A percentile compares a stretch with the other conserved stretches of the same genome.
Evolutionary conservation across 37 sponge, comb jelly and placozoan species (phyloP).

Genomic region (Hormiphora californensis): DNA sequence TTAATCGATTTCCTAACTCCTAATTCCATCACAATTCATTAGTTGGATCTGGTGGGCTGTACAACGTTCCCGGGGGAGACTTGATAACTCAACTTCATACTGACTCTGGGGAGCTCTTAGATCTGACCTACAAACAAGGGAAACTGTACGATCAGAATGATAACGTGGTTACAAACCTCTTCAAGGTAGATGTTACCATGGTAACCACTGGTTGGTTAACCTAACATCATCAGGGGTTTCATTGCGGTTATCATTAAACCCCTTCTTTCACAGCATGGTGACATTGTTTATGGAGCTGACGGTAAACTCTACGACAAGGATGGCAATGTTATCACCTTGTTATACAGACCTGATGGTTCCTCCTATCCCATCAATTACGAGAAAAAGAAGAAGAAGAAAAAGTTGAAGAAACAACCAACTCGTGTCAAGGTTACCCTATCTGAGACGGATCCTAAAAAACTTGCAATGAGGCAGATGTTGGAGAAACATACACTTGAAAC

Average conservation of each 20-base stretch:
- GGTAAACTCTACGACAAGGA: neutral
- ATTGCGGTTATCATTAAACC: too few species aligned
- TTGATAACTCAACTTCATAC: neutral
- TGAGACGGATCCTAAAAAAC: neutral
- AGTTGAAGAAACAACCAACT: neutral
- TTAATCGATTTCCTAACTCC: too few species aligned
- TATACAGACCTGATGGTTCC: neutral
- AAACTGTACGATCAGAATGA: neutral
- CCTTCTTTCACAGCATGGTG: constrained; percentile 3
- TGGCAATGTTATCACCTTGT: neutral
- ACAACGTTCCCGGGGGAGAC: neutral
- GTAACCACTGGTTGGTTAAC: neutral
- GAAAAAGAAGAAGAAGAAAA: constrained; percentile 3
- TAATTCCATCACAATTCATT: too few species aligned
- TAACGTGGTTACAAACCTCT: neutral
- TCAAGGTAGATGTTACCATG: neutral
- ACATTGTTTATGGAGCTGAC: neutral
- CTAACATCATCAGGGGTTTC: neutral
- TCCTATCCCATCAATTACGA: constrained; percentile 21
- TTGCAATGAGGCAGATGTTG: neutral
- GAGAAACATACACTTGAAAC: neutral
- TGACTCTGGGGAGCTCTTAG: neutral
- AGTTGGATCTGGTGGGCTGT: too few species aligned
- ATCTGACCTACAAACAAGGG: neutral
- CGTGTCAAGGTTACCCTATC: neutral